Evolutionary conservation across 64 coral and sea anemone species (phyloP).

Genomic region (Pachyseris speciosa): DNA sequence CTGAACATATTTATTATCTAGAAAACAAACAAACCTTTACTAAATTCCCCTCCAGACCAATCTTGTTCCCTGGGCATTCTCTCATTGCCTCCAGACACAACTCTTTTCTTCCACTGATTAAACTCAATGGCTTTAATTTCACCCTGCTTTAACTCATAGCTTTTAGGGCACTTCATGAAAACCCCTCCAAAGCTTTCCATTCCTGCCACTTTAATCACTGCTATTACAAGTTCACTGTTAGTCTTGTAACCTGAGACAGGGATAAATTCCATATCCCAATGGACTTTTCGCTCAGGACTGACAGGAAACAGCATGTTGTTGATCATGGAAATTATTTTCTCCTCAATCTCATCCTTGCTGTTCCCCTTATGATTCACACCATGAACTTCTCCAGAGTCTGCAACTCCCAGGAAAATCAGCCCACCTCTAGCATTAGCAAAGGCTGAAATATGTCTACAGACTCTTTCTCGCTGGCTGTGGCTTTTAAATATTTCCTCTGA

Average conservation of each 20-base stretch:
- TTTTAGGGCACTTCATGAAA: background rate
- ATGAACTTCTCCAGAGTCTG: background rate
- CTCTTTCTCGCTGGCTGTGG: background rate
- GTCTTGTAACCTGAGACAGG: background rate
- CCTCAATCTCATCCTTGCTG: background rate
- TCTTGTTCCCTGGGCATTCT: too few species aligned
- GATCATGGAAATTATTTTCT: background rate
- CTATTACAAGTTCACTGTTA: background rate
- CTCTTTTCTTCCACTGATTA: background rate
- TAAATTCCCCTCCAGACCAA: too few species aligned
- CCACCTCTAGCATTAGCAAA: background rate
- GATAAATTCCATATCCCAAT: background rate
- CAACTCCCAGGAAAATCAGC: background rate
- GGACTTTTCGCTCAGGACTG: background rate
- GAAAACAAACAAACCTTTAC: background rate
- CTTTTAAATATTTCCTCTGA: background rate
- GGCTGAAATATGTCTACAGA: background rate
- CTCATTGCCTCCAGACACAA: background rate
- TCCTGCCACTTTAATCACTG: conserved; percentile 7
- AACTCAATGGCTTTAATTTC: background rate
- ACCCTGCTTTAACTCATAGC: background rate
- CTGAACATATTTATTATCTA: background rate
- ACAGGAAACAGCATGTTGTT: background rate
- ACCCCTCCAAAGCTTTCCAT: background rate
- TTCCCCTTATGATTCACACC: background rate